Conservation (phyloP, 2,113 vertebrate genomes). For the Bothrops jararaca region DNA sequence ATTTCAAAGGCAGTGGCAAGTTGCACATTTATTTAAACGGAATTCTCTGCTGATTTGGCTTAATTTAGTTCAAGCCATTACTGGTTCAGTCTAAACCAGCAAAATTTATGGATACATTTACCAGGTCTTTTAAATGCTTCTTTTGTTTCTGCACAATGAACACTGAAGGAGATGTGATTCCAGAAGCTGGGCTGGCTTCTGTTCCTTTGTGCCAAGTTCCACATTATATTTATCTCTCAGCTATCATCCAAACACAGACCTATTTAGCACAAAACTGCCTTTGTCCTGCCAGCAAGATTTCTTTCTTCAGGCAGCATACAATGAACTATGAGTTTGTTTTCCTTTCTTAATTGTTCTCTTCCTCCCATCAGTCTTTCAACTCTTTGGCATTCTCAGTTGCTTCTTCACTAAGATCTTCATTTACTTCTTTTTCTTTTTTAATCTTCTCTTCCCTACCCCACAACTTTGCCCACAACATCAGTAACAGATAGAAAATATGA, state of each 20-base stretch:
- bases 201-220: slow-evolving; percentile 59
- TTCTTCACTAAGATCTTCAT: slow-evolving; percentile 32
- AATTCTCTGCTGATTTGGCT: slow-evolving; percentile 63
- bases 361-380: slow-evolving; percentile 12
- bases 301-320: slow-evolving; percentile 54
- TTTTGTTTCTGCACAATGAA: slow-evolving; percentile 57
- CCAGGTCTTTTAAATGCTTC: slow-evolving; percentile 58
- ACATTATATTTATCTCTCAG: slow-evolving; percentile 66
- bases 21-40: slow-evolving; percentile 51
- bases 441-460: background rate
- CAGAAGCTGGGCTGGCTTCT: slow-evolving; percentile 55
- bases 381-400: background rate
- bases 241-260: slow-evolving; percentile 68
- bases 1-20: slow-evolving; percentile 51
- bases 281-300: slow-evolving; percentile 48
- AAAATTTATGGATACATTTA: slow-evolving; percentile 66
- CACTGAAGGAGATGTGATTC: slow-evolving; percentile 56
- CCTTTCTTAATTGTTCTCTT: slow-evolving; percentile 32
- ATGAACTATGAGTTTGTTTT: slow-evolving; percentile 53
- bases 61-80: slow-evolving; percentile 53
- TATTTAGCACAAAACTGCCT: slow-evolving; percentile 44
- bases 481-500: background rate
- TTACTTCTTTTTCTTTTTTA: background rate
- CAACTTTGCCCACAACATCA: background rate
- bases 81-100: slow-evolving; percentile 60